Evolutionary conservation across 1,140 invertebrate genomes (phyloP), one percentile per base, ranked within the genome.

Genomic region (Melipona quadrifasciata): DNA sequence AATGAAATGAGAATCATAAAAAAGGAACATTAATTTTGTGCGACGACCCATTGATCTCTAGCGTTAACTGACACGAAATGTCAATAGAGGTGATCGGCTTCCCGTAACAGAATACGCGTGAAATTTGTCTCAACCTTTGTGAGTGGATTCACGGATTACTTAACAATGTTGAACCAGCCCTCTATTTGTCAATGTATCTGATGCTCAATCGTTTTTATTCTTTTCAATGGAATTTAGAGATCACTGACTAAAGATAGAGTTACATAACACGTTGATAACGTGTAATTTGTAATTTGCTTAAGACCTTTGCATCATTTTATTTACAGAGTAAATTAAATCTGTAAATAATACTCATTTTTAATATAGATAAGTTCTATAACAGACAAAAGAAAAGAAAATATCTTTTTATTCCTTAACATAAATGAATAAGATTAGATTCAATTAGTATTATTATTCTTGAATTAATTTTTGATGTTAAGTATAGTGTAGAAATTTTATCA

Each of bases 81-180:
- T 14, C 80, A 53, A 65, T 31, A 19, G n/a, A 31, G 6, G 24
- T 27, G 34, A 78, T 70, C 17, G 11, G 55, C 24, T 57, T 39
- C 58, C 34, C 34, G 65, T 88, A 81, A 76, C 53, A 61, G 34
- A 86, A 87, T 73, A 84, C n/a, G n/a, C 31, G 68, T 80, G 80
- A 88, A 84, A 86, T 84, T 80, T 27, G 5, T 34, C 5, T 71
- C 55, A 17, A 17, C 55, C 47, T 80, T 80, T 80, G 51, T 61
- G 11, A 31, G 21, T 34, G 31, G 51, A 65, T 57, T 76, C 51
- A 64, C 12, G 57, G 4, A 34, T 51, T 51, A 3, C 53, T 17
- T 58, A n/a, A 72, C 55, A 31, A 12, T 11, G 24, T 19, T 24
- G 21, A 31, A 21, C 5, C 31, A 31, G 39, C 14, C 21, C 1